Conservation (phyloP, 2,113 vertebrate species). For the Salvator merianae region DNA sequence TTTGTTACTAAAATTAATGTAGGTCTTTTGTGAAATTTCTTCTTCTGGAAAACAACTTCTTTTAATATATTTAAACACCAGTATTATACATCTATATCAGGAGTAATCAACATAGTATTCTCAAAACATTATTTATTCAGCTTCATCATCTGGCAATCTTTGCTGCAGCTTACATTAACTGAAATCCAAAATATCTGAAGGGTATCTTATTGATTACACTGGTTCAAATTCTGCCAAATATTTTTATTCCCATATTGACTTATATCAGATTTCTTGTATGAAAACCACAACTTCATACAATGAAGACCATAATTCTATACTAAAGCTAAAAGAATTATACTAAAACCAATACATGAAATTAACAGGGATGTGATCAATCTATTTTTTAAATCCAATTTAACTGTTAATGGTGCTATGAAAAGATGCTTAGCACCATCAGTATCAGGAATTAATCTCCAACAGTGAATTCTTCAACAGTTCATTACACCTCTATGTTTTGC, state of each 20-base stretch:
- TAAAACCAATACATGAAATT: neutral
- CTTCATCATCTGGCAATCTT: no score
- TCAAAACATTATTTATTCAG: no score
- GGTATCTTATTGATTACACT: neutral
- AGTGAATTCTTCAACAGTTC: no score
- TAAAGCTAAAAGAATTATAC: neutral
- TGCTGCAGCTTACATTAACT: no score
- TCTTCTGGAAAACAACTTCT: neutral
- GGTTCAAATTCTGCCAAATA: neutral
- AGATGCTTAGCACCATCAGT: no score
- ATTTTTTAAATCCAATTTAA: conserved; percentile 25
- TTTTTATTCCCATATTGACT: neutral
- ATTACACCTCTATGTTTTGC: no score
- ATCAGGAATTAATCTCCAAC: no score
- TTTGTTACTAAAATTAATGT: neutral
- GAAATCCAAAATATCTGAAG: neutral
- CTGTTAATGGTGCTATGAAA: no score
- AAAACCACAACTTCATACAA: neutral
- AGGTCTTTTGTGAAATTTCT: neutral
- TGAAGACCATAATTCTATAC: neutral
- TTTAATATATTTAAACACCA: neutral
- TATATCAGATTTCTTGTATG: neutral
- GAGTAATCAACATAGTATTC: no score
- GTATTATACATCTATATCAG: neutral
- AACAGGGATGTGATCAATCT: conserved; percentile 3